phyloP scores from a whole-genome alignment of 2,113 vertebrate species.

The Microcebus tavaratra region DNA sequence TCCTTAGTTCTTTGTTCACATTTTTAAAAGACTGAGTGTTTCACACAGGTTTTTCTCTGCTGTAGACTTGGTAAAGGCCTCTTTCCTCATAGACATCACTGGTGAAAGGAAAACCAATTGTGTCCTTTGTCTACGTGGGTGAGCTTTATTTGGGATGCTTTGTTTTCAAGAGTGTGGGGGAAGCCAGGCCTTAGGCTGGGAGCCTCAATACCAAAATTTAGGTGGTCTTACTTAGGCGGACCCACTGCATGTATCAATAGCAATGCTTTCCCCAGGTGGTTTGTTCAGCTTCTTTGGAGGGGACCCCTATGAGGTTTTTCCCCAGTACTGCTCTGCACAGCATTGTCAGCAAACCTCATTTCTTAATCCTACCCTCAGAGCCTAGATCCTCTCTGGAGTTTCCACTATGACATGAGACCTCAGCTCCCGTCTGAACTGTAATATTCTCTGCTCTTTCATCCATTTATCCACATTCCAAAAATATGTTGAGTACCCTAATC shows the following conservation, averaged over 20 bases:
- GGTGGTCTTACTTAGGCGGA: not conserved
- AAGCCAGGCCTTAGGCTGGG: not conserved
- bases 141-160: not conserved
- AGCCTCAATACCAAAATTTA: not conserved
- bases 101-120: not conserved
- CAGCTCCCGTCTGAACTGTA: not conserved
- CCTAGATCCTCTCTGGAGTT: not conserved
- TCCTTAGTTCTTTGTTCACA: not conserved
- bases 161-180: not conserved
- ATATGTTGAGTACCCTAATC: not conserved
- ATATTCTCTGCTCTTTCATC: not conserved
- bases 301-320: rapidly evolving
- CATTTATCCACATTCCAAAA: not conserved
- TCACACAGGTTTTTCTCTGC: not conserved
- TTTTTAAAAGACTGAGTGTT: not conserved
- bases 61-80: not conserved
- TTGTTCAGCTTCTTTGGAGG: not conserved
- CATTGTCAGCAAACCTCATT: too few relatives aligned
- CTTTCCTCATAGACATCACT: not conserved
- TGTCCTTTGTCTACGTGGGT: not conserved
- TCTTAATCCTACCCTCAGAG: not conserved
- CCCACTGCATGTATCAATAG: not conserved
- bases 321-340: not conserved
- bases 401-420: not conserved
- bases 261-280: not conserved